Evolutionary conservation across 2,113 vertebrate genomes (phyloP), one percentile per base, ranked within the genome.

Genomic region (Colossoma macropomum): DNA sequence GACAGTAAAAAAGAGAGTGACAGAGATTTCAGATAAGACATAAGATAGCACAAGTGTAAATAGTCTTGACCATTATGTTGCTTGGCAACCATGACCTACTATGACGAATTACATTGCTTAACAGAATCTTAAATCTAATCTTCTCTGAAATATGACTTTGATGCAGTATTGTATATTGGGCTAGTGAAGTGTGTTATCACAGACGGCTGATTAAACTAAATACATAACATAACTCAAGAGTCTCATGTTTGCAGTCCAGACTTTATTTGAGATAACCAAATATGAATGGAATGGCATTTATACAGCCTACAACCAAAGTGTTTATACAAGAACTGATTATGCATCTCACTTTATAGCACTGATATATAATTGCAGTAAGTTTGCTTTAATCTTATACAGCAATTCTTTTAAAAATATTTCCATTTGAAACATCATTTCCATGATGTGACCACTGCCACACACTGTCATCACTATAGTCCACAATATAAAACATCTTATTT

Each of bases 201-300:
- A 19, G 17, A 4, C 50, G 10, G 1, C 5, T 38, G 12, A 41
- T 16, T 16, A 17, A 15, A 74, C 21, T 28, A 28, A 52, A 59
- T 4, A 56, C 23, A 41, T 0, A 11, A 6, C 16, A 21, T 27
- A 21, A 48, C 38, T 76, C 16, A 7, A 7, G 7, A 2, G 19
- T 21, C 45, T 23, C 13, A 19, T 63, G 2, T 28, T 45, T 65
- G 30, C 32, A 30, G 25, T 77, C 63, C 56, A 45, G 34, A 41
- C 32, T 77, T 65, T 77, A 65, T 77, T 77, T 77, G 7, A 45
- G 59, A 63, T 23, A n/a, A 45, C 16, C 1, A 52, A 59, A 59
- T n/a, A n/a, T 59, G 23, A 59, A 59, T 0, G 6, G 23, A 59
- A 59, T 59, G 21, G 23, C 54, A 19, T 21, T 9, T 19, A 56